phyloP scores from a whole-genome alignment of 2,888 invertebrate species.

The Muschampia plurimacula region DNA sequence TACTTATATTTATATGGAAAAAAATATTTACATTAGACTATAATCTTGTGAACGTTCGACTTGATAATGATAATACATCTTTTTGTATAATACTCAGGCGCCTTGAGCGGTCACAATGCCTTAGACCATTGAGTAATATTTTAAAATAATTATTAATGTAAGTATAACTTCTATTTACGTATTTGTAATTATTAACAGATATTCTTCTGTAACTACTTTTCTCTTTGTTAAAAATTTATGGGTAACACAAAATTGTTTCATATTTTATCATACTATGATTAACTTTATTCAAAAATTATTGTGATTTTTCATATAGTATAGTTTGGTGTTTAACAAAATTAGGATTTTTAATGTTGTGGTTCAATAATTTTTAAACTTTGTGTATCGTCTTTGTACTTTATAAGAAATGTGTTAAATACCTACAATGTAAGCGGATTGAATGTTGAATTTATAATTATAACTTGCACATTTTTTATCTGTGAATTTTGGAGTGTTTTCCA shows the following conservation, averaged over 20 bases:
- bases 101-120: constrained; percentile 64
- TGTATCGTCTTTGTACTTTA: constrained; percentile 14
- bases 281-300: constrained; percentile 15
- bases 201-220: constrained; percentile 21
- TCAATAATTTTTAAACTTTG: constrained; percentile 12
- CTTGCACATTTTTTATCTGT: constrained; percentile 1
- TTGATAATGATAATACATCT: constrained; percentile 50
- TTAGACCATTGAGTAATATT: constrained; percentile 62
- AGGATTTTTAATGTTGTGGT: constrained; percentile 22
- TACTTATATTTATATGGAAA: constrained; percentile 59
- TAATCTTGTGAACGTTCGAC: constrained; percentile 55
- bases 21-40: constrained; percentile 64
- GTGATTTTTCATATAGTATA: constrained; percentile 21
- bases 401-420: constrained; percentile 1
- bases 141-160: constrained; percentile 32
- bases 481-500: background rate
- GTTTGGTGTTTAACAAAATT: constrained; percentile 17
- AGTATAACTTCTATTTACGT: constrained; percentile 31
- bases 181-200: constrained; percentile 17
- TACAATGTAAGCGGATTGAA: background rate
- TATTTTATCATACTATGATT: background rate
- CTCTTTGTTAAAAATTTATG: constrained; percentile 9
- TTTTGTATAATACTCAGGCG: constrained; percentile 57
- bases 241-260: constrained; percentile 10
- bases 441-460: background rate